Base-by-base conservation (phyloP, 2,888 invertebrate genomes). In the Aspidiotus rigidus region DNA sequence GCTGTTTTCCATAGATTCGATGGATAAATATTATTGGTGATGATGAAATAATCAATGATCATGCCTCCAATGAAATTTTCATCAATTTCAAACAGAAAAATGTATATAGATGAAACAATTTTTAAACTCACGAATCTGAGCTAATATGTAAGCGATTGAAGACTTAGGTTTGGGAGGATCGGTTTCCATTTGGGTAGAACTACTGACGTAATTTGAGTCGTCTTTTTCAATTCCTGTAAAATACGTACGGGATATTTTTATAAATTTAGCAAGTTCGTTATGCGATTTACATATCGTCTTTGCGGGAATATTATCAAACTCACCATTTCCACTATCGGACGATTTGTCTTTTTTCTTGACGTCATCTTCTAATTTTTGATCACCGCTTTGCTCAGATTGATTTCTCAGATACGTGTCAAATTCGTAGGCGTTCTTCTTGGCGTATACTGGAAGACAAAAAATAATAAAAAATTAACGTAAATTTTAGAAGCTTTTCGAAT, bases 151-250 rank as follows among this genome's bases (percentile, higher is more conserved):
- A 28, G 59, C 39, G 9, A 59, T 39, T 2, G 59, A 59, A 7
- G 59, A 67, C 15, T 59, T 67, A 28, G 28, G 28, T 28, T 28
- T 28, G 28, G 28, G 28, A 28, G 28, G 28, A 28, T 28, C 28
- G 28, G 28, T 28, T 5, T 28, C 28, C 28, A 28, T 28, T 28
- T 28, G 28, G 5, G 28, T 28, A 28, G 28, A 28, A 28, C 28
- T 28, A 28, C 28, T 28, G 28, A 28, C 28, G 28, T 28, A 28
- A 28, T 28, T 28, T 28, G 28, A 67, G 28, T 67, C 67, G 17
- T 67, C 67, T 60, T 53, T 67, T 59, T 67, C 67, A 49, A 59
- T 67, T 53, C 59, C 67, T 67, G 40, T 39, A 59, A 39, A 2
- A n/a, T 13, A 49, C 49, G 11, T 11, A 49, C 49, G 49, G 6